phyloP scores from a whole-genome alignment of 2,113 vertebrate species.

The Semnopithecus entellus region DNA sequence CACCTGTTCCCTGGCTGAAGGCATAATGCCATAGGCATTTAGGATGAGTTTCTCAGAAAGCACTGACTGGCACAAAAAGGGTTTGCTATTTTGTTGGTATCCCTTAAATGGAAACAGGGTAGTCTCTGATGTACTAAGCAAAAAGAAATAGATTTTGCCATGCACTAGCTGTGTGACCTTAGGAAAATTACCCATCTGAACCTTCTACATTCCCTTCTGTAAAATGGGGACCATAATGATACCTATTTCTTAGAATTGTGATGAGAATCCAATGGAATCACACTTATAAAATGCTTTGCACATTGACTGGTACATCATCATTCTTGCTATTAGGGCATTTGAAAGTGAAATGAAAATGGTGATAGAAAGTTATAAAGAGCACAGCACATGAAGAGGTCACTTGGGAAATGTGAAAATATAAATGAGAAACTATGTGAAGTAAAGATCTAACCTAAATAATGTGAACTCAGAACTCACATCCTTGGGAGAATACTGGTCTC shows the following conservation, averaged over 20 bases:
- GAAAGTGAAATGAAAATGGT: conserved; percentile 17
- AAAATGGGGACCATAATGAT: neutral
- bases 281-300: neutral
- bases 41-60: conserved; percentile 36
- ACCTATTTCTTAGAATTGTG: neutral
- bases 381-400: neutral
- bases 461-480: neutral
- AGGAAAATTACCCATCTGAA: neutral
- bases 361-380: neutral
- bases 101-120: neutral
- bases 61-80: neutral
- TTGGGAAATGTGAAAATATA: conserved; percentile 38
- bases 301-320: neutral
- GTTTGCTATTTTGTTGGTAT: neutral
- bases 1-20: conserved; percentile 1
- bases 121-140: neutral
- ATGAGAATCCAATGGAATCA: neutral
- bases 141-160: conserved; percentile 17
- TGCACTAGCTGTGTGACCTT: neutral
- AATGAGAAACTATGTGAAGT: neutral
- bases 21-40: neutral
- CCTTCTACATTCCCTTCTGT: neutral
- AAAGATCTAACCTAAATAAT: neutral
- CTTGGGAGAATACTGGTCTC: neutral
- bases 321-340: neutral